Evolutionary conservation across 1,140 invertebrate genomes (phyloP).

Genomic region (Micrasema minimum): DNA sequence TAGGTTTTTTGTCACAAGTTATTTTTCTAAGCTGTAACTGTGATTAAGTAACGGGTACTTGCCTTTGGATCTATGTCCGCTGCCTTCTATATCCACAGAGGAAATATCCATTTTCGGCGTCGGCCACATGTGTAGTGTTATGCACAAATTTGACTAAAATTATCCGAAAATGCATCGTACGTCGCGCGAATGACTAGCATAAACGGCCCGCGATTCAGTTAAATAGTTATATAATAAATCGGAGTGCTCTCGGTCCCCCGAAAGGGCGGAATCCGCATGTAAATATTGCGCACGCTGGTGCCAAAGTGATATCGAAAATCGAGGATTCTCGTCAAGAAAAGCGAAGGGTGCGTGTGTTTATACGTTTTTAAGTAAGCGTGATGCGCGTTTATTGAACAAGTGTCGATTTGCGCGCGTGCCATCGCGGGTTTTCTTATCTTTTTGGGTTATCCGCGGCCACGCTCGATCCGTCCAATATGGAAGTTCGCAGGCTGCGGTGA

Average conservation of each 20-base stretch:
- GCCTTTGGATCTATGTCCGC: no score
- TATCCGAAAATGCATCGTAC: conserved; percentile 56
- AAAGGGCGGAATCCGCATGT: conserved; percentile 18
- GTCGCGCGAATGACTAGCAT: conserved; percentile 56
- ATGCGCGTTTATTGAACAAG: background rate
- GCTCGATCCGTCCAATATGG: conserved; percentile 47
- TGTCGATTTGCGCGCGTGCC: no score
- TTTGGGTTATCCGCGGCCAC: conserved; percentile 31
- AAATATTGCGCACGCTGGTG: conserved; percentile 61
- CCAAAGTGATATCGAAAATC: conserved; percentile 55
- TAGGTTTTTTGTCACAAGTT: no score
- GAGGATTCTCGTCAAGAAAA: background rate
- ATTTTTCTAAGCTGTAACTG: no score
- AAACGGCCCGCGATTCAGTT: conserved; percentile 41
- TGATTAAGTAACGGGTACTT: no score
- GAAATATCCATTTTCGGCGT: conserved; percentile 69
- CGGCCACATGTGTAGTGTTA: conserved; percentile 67
- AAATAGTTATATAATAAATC: background rate
- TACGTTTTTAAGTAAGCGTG: background rate
- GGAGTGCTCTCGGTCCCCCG: background rate
- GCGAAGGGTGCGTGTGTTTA: background rate
- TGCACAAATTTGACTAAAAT: conserved; percentile 65
- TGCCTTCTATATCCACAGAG: conserved; percentile 65
- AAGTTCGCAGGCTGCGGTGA: conserved; percentile 34
- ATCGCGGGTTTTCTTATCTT: conserved; percentile 4